These are phyloP conservation scores for Ditylenchus weischeri DNA, from an alignment of 2,888 invertebrate genomes.

Conservation along the genomic window DNA sequence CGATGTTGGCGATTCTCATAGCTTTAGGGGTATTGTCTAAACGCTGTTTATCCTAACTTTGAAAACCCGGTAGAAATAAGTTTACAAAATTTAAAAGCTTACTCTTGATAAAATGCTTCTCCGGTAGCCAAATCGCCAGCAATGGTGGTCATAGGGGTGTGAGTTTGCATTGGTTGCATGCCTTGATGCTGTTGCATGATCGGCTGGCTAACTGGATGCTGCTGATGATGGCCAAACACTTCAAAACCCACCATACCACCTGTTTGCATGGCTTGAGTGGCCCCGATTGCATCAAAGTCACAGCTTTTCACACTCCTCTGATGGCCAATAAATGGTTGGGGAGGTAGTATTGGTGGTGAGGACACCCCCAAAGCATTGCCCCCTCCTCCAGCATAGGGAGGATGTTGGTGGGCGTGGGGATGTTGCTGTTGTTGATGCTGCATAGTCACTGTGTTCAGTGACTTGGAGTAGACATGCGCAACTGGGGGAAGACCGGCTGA, in stretches of 20 bases:
- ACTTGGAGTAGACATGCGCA: constrained; percentile 20
- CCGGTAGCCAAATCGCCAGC: constrained; percentile 13
- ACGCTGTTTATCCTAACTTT: no score
- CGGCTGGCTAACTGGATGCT: constrained; percentile 2
- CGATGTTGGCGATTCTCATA: no score
- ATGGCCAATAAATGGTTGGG: constrained; percentile 23
- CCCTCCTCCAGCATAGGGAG: constrained; percentile 14
- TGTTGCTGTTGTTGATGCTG: neutral
- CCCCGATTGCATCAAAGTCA: constrained; percentile 34
- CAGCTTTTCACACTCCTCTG: constrained; percentile 36
- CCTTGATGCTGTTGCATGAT: constrained; percentile 8
- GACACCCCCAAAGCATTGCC: constrained; percentile 1
- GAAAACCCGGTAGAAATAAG: no score
- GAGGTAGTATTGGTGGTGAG: neutral
- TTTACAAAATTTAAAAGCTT: no score
- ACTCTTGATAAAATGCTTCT: constrained; percentile 6
- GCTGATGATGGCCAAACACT: constrained; percentile 4
- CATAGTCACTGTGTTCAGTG: constrained; percentile 10
- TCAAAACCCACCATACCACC: constrained; percentile 3
- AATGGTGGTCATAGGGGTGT: constrained; percentile 5
- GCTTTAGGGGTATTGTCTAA: no score
- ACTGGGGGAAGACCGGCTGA: constrained; percentile 30
- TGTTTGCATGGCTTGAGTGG: constrained; percentile 3
- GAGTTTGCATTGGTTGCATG: neutral
- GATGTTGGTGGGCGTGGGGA: constrained; percentile 16